These are phyloP conservation scores for Acridotheres tristis DNA, from an alignment of 2,797 vertebrate genomes.

Conservation along the genomic window DNA sequence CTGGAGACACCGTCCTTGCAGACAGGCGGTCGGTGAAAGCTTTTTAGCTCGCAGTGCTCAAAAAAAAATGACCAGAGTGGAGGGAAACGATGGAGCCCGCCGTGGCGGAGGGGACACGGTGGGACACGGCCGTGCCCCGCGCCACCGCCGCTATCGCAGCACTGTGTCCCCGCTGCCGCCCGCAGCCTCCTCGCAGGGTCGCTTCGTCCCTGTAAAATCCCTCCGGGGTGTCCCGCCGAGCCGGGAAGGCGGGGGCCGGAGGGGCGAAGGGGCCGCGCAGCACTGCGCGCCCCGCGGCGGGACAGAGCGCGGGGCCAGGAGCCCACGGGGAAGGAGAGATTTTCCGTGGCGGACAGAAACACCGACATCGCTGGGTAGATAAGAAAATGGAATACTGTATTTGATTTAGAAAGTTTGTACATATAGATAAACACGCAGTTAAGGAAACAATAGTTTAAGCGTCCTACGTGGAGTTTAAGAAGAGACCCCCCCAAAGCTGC, in stretches of 20 bases:
- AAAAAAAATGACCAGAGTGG: not conserved
- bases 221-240: not conserved
- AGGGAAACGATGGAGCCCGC: not conserved
- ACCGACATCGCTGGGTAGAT: conserved; percentile 80
- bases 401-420: conserved; percentile 94
- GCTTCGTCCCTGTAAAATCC: not conserved
- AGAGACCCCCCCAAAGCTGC: conserved; percentile 80
- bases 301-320: not conserved
- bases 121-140: not conserved
- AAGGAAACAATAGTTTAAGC: conserved; percentile 90
- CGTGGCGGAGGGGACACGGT: not conserved
- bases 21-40: not conserved
- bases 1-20: not conserved
- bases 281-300: not conserved
- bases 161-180: not conserved
- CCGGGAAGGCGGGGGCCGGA: not conserved
- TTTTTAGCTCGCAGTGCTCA: not conserved
- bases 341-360: conserved; percentile 68
- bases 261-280: not conserved
- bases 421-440: conserved; percentile 92
- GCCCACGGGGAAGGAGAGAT: not conserved
- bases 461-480: conserved; percentile 85
- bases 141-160: not conserved
- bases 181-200: not conserved
- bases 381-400: conserved; percentile 95